Percentiles rank a stretch among this genome's conserved stretches.
These are phyloP conservation scores for Uromys caudimaculatus DNA, from an alignment of 2,797 vertebrate genomes.

Conservation along the genomic window DNA sequence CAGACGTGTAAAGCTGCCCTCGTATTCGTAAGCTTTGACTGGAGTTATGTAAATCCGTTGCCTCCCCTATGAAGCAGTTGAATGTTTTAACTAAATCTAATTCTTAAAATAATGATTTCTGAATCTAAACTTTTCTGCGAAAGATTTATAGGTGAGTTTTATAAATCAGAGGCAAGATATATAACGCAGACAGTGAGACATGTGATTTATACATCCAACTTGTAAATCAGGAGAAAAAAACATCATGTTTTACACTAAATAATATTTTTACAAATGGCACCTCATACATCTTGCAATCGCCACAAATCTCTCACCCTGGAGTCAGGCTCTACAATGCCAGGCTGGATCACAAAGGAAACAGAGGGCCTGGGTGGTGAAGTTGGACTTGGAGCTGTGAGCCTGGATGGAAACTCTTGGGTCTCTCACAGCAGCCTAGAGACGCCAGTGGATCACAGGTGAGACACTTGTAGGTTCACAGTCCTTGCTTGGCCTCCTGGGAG, in stretches of 20 bases:
- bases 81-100: slow-evolving; percentile 91
- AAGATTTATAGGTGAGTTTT: slow-evolving; percentile 91
- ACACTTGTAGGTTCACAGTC: background rate
- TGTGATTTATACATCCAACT: slow-evolving; percentile 91
- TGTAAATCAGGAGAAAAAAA: slow-evolving; percentile 90
- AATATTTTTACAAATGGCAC: slow-evolving; percentile 91
- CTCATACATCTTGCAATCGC: slow-evolving; percentile 88
- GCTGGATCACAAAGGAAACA: slow-evolving; percentile 79
- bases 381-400: background rate
- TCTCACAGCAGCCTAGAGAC: background rate
- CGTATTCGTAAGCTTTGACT: slow-evolving; percentile 84
- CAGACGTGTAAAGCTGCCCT: slow-evolving; percentile 84
- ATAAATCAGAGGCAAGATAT: slow-evolving; percentile 91
- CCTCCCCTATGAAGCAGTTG: slow-evolving; percentile 86
- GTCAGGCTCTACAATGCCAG: slow-evolving; percentile 84
- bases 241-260: slow-evolving; percentile 91
- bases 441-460: background rate
- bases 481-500: background rate
- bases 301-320: slow-evolving; percentile 88
- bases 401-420: background rate
- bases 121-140: slow-evolving; percentile 91
- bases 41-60: slow-evolving; percentile 86
- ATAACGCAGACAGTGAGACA: slow-evolving; percentile 89
- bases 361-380: slow-evolving; percentile 67
- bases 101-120: slow-evolving; percentile 91